These are phyloP conservation scores for Lepidurus arcticus DNA, from an alignment of 1,140 invertebrate genomes.

Conservation along the genomic window DNA sequence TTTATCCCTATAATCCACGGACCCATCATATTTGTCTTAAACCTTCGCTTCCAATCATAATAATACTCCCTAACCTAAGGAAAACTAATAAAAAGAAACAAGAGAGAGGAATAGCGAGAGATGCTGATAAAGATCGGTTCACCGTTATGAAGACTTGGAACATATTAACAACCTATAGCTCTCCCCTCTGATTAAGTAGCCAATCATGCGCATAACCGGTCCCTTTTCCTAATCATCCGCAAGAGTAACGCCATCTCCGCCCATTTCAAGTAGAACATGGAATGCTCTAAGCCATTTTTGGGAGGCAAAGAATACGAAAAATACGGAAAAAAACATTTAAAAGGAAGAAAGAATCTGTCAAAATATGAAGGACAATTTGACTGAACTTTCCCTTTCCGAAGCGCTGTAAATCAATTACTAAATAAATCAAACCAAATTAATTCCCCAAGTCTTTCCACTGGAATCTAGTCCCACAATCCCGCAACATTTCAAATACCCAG, in stretches of 20 bases:
- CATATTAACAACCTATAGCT: not conserved
- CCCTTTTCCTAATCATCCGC: not conserved
- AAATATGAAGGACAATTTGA: too few species aligned
- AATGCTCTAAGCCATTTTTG: not conserved
- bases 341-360: too few species aligned
- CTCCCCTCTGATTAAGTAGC: slow-evolving; percentile 21
- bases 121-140: not conserved
- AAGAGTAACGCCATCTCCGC: not conserved
- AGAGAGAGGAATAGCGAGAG: not conserved
- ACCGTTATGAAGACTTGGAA: not conserved
- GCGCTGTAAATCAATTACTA: too few species aligned
- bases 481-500: too few species aligned
- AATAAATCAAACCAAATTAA: too few species aligned
- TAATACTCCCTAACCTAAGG: not conserved
- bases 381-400: too few species aligned
- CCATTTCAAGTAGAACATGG: not conserved
- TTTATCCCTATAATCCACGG: too few species aligned
- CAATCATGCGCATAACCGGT: slow-evolving; percentile 17
- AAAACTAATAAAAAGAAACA: not conserved
- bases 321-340: not conserved
- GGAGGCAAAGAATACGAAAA: not conserved
- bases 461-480: too few species aligned
- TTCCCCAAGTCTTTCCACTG: too few species aligned
- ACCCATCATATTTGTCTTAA: not conserved
- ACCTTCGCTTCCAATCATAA: slow-evolving; percentile 9